Conservation (phyloP, 2,888 invertebrate species). For the Eupeodes luniger region DNA sequence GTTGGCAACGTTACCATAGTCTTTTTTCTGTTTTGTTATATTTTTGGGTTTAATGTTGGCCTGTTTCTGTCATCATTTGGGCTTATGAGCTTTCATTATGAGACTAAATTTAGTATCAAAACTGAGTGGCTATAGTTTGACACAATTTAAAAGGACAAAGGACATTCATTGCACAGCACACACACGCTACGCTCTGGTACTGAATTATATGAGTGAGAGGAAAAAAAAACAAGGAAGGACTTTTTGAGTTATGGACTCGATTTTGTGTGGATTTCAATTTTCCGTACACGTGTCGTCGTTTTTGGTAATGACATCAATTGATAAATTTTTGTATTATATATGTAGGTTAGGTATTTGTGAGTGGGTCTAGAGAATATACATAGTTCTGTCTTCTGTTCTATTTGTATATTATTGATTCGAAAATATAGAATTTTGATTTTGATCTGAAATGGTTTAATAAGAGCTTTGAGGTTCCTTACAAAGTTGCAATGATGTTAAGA, state of each 20-base stretch:
- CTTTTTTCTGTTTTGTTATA: not conserved
- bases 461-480: too few species aligned
- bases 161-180: conserved; percentile 56
- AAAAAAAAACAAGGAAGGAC: conserved; percentile 29
- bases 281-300: conserved; percentile 52
- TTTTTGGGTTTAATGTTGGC: conserved; percentile 13
- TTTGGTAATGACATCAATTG: conserved; percentile 70
- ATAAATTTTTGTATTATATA: conserved; percentile 31
- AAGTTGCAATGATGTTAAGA: too few species aligned
- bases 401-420: too few species aligned
- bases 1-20: not conserved
- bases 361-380: not conserved
- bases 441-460: too few species aligned
- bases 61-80: conserved; percentile 63
- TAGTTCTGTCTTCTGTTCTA: too few species aligned
- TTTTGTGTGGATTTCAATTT: conserved; percentile 69
- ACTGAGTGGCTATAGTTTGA: conserved; percentile 39
- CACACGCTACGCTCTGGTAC: not conserved
- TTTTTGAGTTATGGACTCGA: conserved; percentile 72
- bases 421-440: too few species aligned
- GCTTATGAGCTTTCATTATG: conserved; percentile 71
- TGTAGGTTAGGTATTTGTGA: not conserved
- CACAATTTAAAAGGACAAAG: conserved; percentile 67
- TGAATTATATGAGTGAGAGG: not conserved
- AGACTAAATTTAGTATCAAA: conserved; percentile 59